Percentiles rank a stretch among this genome's conserved stretches.
phyloP scores from a whole-genome alignment of 2,113 vertebrate species.

The Notechis scutatus region DNA sequence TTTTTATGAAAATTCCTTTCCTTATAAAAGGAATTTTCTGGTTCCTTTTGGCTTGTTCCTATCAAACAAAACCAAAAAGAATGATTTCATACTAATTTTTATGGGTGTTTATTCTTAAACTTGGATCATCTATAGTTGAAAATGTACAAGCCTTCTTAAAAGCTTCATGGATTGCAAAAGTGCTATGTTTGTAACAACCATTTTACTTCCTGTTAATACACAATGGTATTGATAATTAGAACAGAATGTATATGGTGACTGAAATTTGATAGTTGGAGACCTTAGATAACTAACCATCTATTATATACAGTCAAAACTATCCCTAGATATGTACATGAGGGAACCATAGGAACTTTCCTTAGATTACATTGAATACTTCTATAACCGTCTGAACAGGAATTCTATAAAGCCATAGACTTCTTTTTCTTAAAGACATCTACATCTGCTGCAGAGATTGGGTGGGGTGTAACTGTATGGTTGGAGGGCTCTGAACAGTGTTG shows the following conservation, averaged over 20 bases:
- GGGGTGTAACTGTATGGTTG: not conserved
- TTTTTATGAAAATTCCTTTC: not conserved
- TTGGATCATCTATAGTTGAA: not conserved
- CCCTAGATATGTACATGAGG: not conserved
- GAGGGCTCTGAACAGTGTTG: not conserved
- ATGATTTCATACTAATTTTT: not conserved
- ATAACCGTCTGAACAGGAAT: too few relatives aligned
- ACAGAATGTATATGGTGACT: not conserved
- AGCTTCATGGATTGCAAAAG: not conserved
- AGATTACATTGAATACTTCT: not conserved
- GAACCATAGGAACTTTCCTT: not conserved
- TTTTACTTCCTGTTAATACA: not conserved
- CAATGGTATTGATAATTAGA: not conserved
- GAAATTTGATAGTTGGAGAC: not conserved
- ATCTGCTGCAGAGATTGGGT: not conserved
- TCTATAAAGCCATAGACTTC: not conserved
- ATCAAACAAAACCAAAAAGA: too few relatives aligned
- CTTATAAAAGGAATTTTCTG: not conserved
- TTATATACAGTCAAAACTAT: not conserved
- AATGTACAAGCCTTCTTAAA: not conserved
- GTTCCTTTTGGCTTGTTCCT: not conserved
- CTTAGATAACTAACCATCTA: not conserved
- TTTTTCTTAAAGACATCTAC: not conserved
- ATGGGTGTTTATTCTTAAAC: not conserved
- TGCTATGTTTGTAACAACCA: not conserved